Base-by-base conservation (phyloP, 2,797 vertebrate genomes). In the Pyrocephalus nanus region DNA sequence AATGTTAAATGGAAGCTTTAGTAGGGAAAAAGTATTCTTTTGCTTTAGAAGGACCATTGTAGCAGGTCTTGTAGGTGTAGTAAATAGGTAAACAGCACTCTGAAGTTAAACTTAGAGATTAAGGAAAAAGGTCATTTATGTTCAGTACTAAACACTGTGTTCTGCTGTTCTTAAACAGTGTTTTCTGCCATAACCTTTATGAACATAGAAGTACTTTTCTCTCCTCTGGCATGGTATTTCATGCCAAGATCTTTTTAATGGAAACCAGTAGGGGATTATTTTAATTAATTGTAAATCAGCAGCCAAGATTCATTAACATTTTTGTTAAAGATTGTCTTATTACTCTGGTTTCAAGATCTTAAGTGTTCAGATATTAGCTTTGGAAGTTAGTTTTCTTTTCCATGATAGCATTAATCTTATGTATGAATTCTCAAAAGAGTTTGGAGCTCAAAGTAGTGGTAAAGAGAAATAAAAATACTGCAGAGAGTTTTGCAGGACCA, bases 231-330 rank as follows among this genome's bases (percentile, higher is more conserved):
- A 6, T 26, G 27, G 47, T 80, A 36, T 65, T 76, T 75, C 60
- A 40, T 50, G 36, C 40, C 66, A 90, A 91, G 66, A 50, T 60
- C 36, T 92, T 91, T 85, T 72, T 47, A 65, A 75, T 67, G 65
- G 80, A 88, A 84, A 57, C 26, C 43, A n/a, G 45, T 62, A 36
- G 43, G 16, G 62, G 26, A 78, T 87, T 74, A 53, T 84, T 92
- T 92, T 82, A 70, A 91, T 88, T 86, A 83, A 87, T 73, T 86
- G 62, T 71, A 85, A 85, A 74, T 94, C 67, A 91, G 30, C 34
- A 82, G 14, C 65, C 69, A 85, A 54, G 62, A 47, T 84, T 79
- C 30, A 64, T 61, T 58, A 81, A 61, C 12, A 5, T 75, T 86
- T 90, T 76, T 79, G 50, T 88, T 94, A 69, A 80, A 77, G 23